A percentile compares a stretch with the other conserved stretches of the same genome.
Evolutionary conservation across 2,113 vertebrate species (phyloP).

Genomic region (Ciconia stormi): DNA sequence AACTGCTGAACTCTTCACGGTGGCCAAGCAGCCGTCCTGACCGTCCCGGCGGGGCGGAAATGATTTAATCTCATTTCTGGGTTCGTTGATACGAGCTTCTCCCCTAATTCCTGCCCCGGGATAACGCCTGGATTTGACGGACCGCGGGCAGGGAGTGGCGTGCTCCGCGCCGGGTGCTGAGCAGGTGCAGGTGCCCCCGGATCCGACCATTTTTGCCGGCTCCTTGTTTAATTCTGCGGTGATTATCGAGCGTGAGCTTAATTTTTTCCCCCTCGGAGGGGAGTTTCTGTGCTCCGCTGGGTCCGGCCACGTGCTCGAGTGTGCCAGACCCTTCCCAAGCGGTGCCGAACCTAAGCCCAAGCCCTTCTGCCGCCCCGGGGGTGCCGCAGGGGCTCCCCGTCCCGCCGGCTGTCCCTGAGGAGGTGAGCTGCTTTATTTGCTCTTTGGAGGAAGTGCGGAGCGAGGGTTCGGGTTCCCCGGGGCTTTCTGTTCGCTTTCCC

Average conservation of each 20-base stretch:
- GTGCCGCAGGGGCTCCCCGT: neutral
- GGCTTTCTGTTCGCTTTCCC: neutral
- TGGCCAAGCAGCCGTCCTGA: neutral
- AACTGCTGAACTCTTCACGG: neutral
- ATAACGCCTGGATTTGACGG: neutral
- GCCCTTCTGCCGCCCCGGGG: neutral
- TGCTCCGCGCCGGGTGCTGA: too few relatives aligned
- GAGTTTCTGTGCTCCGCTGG: neutral
- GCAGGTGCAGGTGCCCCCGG: neutral
- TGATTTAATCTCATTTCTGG: neutral
- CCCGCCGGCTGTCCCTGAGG: neutral
- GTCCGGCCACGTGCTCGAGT: fast-evolving
- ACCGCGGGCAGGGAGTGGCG: fast-evolving
- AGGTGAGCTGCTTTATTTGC: neutral
- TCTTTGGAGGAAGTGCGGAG: neutral
- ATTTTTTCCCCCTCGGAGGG: fast-evolving
- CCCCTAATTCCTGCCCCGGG: neutral
- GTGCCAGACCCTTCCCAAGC: neutral
- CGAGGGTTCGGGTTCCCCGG: too few relatives aligned
- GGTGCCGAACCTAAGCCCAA: too few relatives aligned
- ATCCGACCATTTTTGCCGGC: fast-evolving
- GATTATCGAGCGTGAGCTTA: neutral
- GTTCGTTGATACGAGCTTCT: too few relatives aligned
- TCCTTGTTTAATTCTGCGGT: neutral
- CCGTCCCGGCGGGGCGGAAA: neutral